These are phyloP conservation scores for Calephelis perditalis DNA, from an alignment of 2,888 invertebrate species.

Conservation along the genomic window DNA sequence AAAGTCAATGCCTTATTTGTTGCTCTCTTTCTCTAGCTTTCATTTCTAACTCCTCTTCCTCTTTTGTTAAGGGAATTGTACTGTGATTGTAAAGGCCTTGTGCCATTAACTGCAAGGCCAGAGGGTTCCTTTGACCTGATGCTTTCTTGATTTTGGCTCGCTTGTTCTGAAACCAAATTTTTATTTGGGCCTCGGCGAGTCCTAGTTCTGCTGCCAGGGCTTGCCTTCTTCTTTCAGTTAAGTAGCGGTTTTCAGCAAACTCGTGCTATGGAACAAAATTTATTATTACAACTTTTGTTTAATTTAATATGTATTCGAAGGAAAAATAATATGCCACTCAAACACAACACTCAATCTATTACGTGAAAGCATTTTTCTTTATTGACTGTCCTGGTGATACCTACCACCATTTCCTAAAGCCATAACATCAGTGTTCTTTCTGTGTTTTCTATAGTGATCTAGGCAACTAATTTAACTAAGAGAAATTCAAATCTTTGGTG, in stretches of 20 bases:
- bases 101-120: constrained; percentile 94
- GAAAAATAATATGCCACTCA: too few relatives aligned
- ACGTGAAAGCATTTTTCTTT: too few relatives aligned
- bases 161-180: constrained; percentile 98
- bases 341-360: too few relatives aligned
- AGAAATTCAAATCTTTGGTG: too few relatives aligned
- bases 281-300: too few relatives aligned
- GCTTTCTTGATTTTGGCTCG: constrained; percentile 97
- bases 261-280: constrained; percentile 80
- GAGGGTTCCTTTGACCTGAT: constrained; percentile 88
- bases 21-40: constrained; percentile 61
- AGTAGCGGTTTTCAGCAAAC: constrained; percentile 94
- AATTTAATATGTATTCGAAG: too few relatives aligned
- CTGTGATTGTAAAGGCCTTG: constrained; percentile 95
- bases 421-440: too few relatives aligned
- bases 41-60: constrained; percentile 46
- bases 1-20: constrained; percentile 50
- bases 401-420: too few relatives aligned
- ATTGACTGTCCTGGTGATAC: too few relatives aligned
- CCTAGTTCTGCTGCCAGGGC: constrained; percentile 93
- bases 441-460: too few relatives aligned
- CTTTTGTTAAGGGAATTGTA: constrained; percentile 42
- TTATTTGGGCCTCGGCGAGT: constrained; percentile 97
- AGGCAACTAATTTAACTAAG: too few relatives aligned
- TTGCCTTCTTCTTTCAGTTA: constrained; percentile 94